Conservation (phyloP, 1,140 invertebrate genomes). For the Drosophila ironensis region DNA sequence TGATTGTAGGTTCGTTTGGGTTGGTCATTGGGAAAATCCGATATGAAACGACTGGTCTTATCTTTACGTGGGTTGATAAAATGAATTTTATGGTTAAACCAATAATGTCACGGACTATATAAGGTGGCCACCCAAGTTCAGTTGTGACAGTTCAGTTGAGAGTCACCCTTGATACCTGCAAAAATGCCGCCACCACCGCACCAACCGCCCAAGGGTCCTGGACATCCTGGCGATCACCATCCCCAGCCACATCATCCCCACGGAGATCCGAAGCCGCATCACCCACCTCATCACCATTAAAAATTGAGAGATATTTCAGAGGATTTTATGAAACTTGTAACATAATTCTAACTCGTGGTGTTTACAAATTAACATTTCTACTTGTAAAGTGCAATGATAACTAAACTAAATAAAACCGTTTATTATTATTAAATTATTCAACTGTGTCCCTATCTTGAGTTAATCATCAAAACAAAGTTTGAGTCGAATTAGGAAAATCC, state of each 20-base stretch:
- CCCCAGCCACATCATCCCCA: conserved; percentile 25
- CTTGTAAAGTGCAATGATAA: no score
- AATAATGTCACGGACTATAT: conserved; percentile 12
- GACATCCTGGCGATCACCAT: conserved; percentile 28
- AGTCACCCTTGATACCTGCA: background rate
- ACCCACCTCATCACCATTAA: conserved; percentile 13
- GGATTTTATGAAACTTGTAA: background rate
- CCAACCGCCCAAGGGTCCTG: conserved; percentile 30
- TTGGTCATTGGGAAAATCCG: conserved; percentile 38
- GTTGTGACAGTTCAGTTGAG: conserved; percentile 17
- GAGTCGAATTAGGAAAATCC: no score
- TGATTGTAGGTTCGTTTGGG: background rate
- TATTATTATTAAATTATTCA: no score
- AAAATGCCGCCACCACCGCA: conserved; percentile 37
- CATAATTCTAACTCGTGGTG: no score
- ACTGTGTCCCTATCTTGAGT: no score
- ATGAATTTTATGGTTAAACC: conserved; percentile 7
- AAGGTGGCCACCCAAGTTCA: background rate
- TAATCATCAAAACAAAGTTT: no score
- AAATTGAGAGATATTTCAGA: background rate
- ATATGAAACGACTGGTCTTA: conserved; percentile 15
- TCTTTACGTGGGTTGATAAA: conserved; percentile 9
- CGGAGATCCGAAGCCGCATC: conserved; percentile 8
- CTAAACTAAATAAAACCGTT: no score
- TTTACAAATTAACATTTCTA: no score